Base-by-base conservation (phyloP, 2,797 vertebrate genomes). In the Neosilurus mollespiculum region DNA sequence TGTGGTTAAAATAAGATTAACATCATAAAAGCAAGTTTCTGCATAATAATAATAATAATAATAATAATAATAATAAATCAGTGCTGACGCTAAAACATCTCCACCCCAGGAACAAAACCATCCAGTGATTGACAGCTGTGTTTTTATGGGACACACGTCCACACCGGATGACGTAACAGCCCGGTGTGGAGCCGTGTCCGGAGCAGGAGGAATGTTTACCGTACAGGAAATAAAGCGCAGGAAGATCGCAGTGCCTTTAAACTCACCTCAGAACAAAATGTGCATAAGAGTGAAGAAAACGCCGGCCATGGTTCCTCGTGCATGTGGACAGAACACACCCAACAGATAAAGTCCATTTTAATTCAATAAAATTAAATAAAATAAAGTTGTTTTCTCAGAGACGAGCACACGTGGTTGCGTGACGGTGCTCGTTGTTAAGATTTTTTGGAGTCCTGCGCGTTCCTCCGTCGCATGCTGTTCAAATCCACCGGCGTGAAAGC, bases 401-500 rank as follows among this genome's bases (percentile, higher is more conserved):
- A 69, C 82, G 76, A 18, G 6, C 20, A 34, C n/a, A 53, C 10
- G 56, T 9, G 30, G 22, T 30, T 59, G 20, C 3, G 20, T 3
- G 3, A 1, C 10, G 15, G 15, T 24, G 51, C 30, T 30, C 0
- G 1, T 1, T 24, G 58, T 78, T 70, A 86, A 12, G 86, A 85
- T 76, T 87, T 87, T 76, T 87, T 86, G 67, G 82, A 81, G 71
- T 96, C 95, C 88, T 95, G 95, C 90, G 91, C 91, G 86, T 89
- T 95, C 87, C 95, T 92, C 85, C 95, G 93, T 87, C 94, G 94
- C 90, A 96, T 91, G 71, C 95, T 95, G 0, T 94, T 94, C 91
- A 96, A 90, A 89, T 96, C 95, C 4, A 96, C 92, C 14, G 95
- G 95, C 88, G 94, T 96, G 88, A 96, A 96, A 30, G 94, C 95